Percentiles rank a stretch among this genome's conserved stretches.
Evolutionary conservation across 2,113 vertebrate species (phyloP).

Genomic region (Bothrops jararaca): DNA sequence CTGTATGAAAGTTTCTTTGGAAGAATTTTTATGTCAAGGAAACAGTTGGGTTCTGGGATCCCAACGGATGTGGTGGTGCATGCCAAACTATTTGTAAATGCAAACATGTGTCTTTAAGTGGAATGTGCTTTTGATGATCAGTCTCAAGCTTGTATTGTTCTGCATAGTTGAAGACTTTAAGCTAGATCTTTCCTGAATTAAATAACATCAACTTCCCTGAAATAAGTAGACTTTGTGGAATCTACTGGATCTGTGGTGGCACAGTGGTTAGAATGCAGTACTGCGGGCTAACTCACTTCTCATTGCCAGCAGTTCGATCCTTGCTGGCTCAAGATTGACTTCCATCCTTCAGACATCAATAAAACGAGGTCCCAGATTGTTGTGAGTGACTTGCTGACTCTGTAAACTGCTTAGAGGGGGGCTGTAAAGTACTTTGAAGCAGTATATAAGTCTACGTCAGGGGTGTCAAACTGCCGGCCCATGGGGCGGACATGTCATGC

Average conservation of each 20-base stretch:
- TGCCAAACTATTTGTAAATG: neutral
- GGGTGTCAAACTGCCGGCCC: no score
- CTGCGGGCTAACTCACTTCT: neutral
- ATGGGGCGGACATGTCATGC: no score
- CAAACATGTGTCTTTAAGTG: neutral
- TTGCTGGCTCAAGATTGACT: neutral
- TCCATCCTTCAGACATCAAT: neutral
- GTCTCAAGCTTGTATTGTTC: neutral
- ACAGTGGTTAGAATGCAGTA: neutral
- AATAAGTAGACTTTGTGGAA: neutral
- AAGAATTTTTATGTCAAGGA: conserved; percentile 1
- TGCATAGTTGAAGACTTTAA: neutral
- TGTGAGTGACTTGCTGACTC: neutral
- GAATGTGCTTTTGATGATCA: conserved; percentile 15
- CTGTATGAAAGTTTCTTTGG: conserved; percentile 27
- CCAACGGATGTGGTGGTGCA: conserved; percentile 6
- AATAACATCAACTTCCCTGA: no score
- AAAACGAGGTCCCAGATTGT: neutral
- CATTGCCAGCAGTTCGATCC: neutral
- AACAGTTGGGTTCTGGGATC: neutral
- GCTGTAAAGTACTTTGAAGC: neutral
- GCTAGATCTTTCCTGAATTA: neutral
- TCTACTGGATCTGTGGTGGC: neutral
- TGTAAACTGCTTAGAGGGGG: neutral
- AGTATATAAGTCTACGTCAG: neutral